Conservation (phyloP, 2,888 invertebrate genomes). For the Tachystola acroxantha region DNA sequence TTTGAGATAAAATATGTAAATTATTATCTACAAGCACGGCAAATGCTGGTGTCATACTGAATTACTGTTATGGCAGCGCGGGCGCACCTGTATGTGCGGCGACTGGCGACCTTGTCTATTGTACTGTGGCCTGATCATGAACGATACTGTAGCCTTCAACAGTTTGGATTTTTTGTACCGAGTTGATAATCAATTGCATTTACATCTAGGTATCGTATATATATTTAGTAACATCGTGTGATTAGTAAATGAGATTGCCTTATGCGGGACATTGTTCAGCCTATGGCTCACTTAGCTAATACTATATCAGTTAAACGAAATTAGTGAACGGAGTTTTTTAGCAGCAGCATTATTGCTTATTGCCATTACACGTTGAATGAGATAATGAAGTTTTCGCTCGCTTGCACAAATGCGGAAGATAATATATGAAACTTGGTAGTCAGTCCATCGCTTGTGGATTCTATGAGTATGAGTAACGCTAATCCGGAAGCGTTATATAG, state of each 20-base stretch:
- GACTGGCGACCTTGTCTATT: slow-evolving; percentile 23
- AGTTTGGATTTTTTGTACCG: not conserved
- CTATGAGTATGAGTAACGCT: slow-evolving; percentile 18
- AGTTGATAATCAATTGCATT: not conserved
- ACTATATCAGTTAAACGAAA: too few relatives aligned
- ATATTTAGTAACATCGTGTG: not conserved
- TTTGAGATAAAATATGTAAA: not conserved
- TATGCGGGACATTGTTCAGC: too few relatives aligned
- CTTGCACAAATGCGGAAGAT: too few relatives aligned
- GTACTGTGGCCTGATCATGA: slow-evolving; percentile 15
- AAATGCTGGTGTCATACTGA: slow-evolving; percentile 9
- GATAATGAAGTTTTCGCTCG: too few relatives aligned
- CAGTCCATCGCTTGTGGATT: not conserved
- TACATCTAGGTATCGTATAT: not conserved
- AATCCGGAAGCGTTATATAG: slow-evolving; percentile 57
- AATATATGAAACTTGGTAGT: not conserved
- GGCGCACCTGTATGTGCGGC: slow-evolving; percentile 17
- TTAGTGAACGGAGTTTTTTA: too few relatives aligned
- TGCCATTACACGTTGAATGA: not conserved
- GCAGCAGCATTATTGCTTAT: too few relatives aligned
- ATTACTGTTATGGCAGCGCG: slow-evolving; percentile 13
- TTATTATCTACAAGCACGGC: not conserved
- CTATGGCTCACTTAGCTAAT: too few relatives aligned
- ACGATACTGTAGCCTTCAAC: slow-evolving; percentile 9
- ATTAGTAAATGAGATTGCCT: too few relatives aligned